phyloP scores from a whole-genome alignment of 35 echinoderm and acorn worm genomes.

The Apostichopus japonicus region DNA sequence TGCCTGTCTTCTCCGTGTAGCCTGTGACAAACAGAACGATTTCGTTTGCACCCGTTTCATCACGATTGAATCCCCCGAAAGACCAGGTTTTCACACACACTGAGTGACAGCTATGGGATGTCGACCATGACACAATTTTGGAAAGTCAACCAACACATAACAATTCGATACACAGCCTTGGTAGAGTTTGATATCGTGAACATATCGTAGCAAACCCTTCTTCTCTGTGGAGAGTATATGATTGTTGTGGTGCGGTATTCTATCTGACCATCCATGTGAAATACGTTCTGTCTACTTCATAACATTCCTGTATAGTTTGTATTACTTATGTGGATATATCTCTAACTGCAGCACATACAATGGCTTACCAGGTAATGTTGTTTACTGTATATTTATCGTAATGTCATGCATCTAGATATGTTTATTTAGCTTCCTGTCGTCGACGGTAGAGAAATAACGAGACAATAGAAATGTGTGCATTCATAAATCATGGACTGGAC shows the following conservation, averaged over 20 bases:
- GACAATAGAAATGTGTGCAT: too few relatives aligned
- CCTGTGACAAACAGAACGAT: background rate
- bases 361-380: constrained; percentile 24
- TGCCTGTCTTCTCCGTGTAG: background rate
- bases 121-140: constrained; percentile 6
- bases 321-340: background rate
- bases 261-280: background rate
- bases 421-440: too few relatives aligned
- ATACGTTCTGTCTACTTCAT: background rate
- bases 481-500: too few relatives aligned
- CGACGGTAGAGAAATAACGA: too few relatives aligned
- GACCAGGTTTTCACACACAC: background rate
- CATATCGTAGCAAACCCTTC: too few relatives aligned
- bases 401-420: too few relatives aligned
- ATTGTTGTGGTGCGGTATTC: too few relatives aligned
- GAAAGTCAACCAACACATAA: background rate
- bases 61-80: background rate
- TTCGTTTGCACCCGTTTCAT: background rate
- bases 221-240: too few relatives aligned
- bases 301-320: constrained; percentile 18
- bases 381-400: too few relatives aligned
- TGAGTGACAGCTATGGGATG: background rate
- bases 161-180: background rate
- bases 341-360: background rate
- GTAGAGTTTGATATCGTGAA: too few relatives aligned